Evolutionary conservation across 2,888 invertebrate species (phyloP).

Genomic region (Xylophagus ater): DNA sequence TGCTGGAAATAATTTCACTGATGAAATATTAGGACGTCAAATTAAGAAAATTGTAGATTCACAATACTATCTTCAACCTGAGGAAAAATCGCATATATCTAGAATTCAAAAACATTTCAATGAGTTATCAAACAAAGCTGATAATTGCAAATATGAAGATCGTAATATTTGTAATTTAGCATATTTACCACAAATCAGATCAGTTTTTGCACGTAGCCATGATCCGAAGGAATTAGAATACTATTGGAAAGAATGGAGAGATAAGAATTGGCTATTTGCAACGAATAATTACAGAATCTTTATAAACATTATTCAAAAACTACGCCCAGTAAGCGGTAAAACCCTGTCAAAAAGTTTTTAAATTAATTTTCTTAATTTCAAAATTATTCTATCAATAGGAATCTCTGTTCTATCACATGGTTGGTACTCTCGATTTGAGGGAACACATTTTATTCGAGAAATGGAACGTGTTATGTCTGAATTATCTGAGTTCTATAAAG

Average conservation of each 20-base stretch:
- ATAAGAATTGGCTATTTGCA: slow-evolving; percentile 50
- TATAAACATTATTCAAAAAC: slow-evolving; percentile 54
- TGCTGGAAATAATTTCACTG: too few relatives aligned
- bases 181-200: slow-evolving; percentile 44
- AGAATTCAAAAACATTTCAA: too few relatives aligned
- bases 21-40: too few relatives aligned
- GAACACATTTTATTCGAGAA: slow-evolving; percentile 56
- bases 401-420: background rate
- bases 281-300: slow-evolving; percentile 53
- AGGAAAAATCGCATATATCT: background rate
- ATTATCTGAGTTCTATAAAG: slow-evolving; percentile 67
- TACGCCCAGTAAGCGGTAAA: slow-evolving; percentile 56
- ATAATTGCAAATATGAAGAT: slow-evolving; percentile 54
- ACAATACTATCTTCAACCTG: too few relatives aligned
- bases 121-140: slow-evolving; percentile 35
- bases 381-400: background rate
- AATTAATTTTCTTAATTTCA: background rate
- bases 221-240: slow-evolving; percentile 63
- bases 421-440: too few relatives aligned
- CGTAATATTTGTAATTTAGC: slow-evolving; percentile 48
- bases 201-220: slow-evolving; percentile 51
- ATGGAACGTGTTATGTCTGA: slow-evolving; percentile 60
- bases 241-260: slow-evolving; percentile 71
- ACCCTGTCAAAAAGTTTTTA: background rate
- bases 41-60: too few relatives aligned